These are phyloP conservation scores for Caenorhabditis sp. DNA, from an alignment of 2,888 invertebrate species.

Conservation along the genomic window DNA sequence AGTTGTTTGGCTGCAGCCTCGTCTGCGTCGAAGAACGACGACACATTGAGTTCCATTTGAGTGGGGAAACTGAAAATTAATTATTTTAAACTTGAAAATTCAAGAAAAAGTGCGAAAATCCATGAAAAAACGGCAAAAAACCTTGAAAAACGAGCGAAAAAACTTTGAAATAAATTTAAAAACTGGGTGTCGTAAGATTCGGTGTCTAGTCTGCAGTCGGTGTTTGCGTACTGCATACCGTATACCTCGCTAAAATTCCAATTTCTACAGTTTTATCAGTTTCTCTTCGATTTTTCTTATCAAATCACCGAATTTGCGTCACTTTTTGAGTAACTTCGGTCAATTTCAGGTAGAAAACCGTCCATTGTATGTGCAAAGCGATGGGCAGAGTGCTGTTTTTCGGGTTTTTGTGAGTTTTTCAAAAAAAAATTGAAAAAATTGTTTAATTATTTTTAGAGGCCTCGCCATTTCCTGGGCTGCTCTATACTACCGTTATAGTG, in stretches of 20 bases:
- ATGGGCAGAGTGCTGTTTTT: conserved; percentile 58
- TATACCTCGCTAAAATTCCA: conserved; percentile 12
- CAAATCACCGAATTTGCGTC: not conserved
- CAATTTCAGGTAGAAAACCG: not conserved
- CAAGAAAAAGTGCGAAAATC: not conserved
- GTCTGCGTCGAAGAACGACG: conserved; percentile 56
- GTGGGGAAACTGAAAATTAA: not conserved
- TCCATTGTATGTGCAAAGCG: conserved; percentile 45
- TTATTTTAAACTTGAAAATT: not conserved
- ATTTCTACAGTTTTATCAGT: not conserved
- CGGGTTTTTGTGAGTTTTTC: conserved; percentile 61
- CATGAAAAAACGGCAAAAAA: not conserved
- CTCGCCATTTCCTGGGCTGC: conserved; percentile 55
- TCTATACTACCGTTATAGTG: conserved; percentile 62
- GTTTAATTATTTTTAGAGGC: conserved; percentile 45
- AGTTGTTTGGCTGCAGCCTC: conserved; percentile 39
- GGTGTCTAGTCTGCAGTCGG: conserved; percentile 23
- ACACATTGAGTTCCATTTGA: conserved; percentile 53
- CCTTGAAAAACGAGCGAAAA: not conserved
- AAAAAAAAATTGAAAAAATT: not conserved
- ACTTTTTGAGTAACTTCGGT: conserved; percentile 6
- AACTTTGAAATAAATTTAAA: conserved; percentile 2
- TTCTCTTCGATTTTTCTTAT: conserved; percentile 22
- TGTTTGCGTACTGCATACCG: conserved; percentile 46
- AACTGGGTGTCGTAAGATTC: not conserved